Base-by-base conservation (phyloP, 2,888 invertebrate species). In the Dolichomitus sp. region DNA sequence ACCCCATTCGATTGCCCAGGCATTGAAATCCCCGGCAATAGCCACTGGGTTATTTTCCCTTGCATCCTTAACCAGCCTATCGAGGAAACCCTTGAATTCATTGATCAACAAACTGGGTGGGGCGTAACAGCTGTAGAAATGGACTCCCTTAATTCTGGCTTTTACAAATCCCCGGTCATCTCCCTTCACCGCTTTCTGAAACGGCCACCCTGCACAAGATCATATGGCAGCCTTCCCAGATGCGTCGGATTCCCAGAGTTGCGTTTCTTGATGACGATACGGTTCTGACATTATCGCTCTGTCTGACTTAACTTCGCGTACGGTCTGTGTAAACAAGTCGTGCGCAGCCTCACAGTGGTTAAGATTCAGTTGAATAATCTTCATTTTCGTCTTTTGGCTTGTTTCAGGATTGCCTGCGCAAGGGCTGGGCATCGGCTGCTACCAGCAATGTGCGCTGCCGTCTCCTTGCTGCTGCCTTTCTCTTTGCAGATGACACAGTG, bases 1-100 rank as follows among this genome's bases (percentile, higher is more conserved):
- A 11, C 87, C 84, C 88, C 87, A 85, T 23, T 86, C 85, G 6
- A 69, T 54, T 17, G 84, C 86, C 81, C 85, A 87, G 37, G 85
- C 83, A 19, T 85, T 85, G 33, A 83, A 80, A 33, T 82, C 42
- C 54, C 84, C 75, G 17, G 76, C 59, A 23, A 85, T 85, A 11
- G 80, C 83, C 4, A 80, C 52, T 9, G 81, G 85, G 23, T 3
- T 33, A 7, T 72, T 48, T 27, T 79, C 79, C 37, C 27, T 81
- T 9, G 85, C 81, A 33, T 84, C 85, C 2, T 59, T 65, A 23
- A 74, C 74, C 19, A 87, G 70, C 19, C 78, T 66, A 57, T 86
- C 84, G 12, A 83, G 65, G 9, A 77, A 57, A 11, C 72, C 68
- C 0, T 52, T 45, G 19, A 84, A 86, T 23, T 86, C 72, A 0